Evolutionary conservation across 2,888 invertebrate species (phyloP).

Genomic region (Diplazon laetatorius): DNA sequence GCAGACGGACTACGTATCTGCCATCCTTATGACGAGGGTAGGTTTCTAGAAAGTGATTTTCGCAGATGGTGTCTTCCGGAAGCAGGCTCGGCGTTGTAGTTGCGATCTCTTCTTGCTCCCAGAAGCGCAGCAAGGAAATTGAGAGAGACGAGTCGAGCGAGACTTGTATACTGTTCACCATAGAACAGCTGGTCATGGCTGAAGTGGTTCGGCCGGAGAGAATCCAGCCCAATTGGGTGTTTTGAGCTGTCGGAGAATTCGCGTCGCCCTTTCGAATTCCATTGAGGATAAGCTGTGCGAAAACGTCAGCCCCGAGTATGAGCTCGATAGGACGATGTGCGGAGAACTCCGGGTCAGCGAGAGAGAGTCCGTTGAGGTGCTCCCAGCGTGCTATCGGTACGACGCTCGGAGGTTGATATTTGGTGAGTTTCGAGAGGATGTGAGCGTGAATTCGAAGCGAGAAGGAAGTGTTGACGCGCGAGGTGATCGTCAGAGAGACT

Average conservation of each 20-base stretch:
- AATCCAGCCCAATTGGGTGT: slow-evolving; percentile 46
- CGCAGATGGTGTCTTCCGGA: slow-evolving; percentile 42
- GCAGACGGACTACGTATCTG: slow-evolving; percentile 52
- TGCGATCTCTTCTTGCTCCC: slow-evolving; percentile 36
- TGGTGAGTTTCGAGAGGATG: slow-evolving; percentile 17
- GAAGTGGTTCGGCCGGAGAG: slow-evolving; percentile 19
- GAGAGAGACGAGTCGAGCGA: slow-evolving; percentile 11
- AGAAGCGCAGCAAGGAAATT: slow-evolving; percentile 23
- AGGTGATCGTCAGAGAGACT: background rate
- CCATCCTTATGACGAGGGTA: slow-evolving; percentile 48
- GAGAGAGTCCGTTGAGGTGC: slow-evolving; percentile 18
- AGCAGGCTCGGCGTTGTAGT: background rate
- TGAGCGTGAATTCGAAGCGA: background rate
- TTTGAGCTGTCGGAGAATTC: slow-evolving; percentile 25
- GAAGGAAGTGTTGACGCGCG: slow-evolving; percentile 21
- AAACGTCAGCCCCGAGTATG: slow-evolving; percentile 31
- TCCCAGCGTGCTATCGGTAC: background rate
- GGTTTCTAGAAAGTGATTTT: slow-evolving; percentile 48
- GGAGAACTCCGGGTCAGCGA: slow-evolving; percentile 32
- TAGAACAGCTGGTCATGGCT: background rate
- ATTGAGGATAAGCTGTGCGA: slow-evolving; percentile 5
- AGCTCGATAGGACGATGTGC: slow-evolving; percentile 27
- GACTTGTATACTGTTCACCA: slow-evolving; percentile 1
- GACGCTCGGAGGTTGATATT: slow-evolving; percentile 1
- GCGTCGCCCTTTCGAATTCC: slow-evolving; percentile 5